Evolutionary conservation across 2,113 vertebrate genomes (phyloP).

Genomic region (Paralichthys olivaceus): DNA sequence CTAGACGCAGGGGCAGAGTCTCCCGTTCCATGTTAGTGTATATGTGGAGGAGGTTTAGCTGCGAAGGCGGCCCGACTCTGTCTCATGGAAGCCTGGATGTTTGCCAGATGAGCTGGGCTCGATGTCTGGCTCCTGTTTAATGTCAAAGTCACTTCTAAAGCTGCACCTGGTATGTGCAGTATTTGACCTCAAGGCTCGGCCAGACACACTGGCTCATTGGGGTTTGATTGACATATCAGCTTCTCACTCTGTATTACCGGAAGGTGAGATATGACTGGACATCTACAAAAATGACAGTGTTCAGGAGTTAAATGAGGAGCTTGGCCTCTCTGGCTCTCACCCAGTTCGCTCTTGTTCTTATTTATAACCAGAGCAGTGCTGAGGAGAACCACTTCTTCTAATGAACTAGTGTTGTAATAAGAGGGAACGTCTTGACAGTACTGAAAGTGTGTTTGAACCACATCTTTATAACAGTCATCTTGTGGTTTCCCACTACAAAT

Average conservation of each 20-base stretch:
- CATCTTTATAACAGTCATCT: background rate
- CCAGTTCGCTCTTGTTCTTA: conserved; percentile 13
- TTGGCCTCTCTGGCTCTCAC: background rate
- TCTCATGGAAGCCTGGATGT: conserved; percentile 59
- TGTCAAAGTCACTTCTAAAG: conserved; percentile 78
- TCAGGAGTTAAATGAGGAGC: conserved; percentile 6
- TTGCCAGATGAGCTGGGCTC: conserved; percentile 65
- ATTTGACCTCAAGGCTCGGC: conserved; percentile 76
- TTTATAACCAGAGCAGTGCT: conserved; percentile 17
- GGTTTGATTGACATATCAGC: conserved; percentile 68
- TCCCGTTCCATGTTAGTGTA: conserved; percentile 44
- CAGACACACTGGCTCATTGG: conserved; percentile 73
- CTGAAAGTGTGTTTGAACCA: conserved; percentile 5
- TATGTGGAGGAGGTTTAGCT: conserved; percentile 56
- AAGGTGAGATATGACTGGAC: conserved; percentile 21
- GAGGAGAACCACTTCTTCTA: conserved; percentile 14
- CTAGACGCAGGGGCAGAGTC: conserved; percentile 20
- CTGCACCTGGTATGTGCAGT: conserved; percentile 69
- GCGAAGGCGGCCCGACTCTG: conserved; percentile 32
- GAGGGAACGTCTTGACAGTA: conserved; percentile 7
- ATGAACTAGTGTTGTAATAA: conserved; percentile 12
- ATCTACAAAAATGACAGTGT: conserved; percentile 10
- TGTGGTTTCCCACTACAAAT: conserved; percentile 30
- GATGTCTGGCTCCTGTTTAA: conserved; percentile 76
- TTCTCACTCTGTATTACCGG: conserved; percentile 25